Conservation (phyloP, 2,113 vertebrate species). For the Dipodomys stephensi region DNA sequence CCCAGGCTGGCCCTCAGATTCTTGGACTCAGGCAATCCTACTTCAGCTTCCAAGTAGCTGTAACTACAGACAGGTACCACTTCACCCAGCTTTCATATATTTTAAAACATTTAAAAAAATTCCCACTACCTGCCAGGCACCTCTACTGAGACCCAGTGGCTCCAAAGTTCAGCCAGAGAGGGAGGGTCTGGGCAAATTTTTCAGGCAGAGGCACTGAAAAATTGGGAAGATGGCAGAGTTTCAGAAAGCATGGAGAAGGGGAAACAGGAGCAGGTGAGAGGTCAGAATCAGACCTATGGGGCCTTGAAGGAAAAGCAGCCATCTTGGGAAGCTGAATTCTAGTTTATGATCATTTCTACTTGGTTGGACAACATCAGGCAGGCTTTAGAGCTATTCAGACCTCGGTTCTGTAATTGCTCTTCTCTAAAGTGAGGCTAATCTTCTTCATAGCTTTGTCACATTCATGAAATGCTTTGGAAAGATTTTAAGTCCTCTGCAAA, state of each 20-base stretch:
- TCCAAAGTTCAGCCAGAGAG: background rate
- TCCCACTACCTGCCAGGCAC: background rate
- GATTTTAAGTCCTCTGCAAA: slow-evolving; percentile 7
- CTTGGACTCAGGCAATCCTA: background rate
- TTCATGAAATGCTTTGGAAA: slow-evolving; percentile 17
- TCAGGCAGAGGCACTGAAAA: background rate
- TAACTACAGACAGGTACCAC: background rate
- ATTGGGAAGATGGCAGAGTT: background rate
- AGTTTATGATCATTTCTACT: slow-evolving; percentile 23
- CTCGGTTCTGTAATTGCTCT: background rate
- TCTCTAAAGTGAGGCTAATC: background rate
- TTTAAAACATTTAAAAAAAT: background rate
- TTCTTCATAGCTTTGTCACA: background rate
- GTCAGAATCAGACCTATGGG: background rate
- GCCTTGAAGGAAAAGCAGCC: background rate
- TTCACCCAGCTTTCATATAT: background rate
- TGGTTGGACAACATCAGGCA: slow-evolving; percentile 1
- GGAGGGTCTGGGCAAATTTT: background rate
- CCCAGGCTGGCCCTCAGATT: background rate
- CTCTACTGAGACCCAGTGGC: background rate
- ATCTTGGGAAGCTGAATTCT: background rate
- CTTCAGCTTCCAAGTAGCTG: background rate
- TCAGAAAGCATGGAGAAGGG: background rate
- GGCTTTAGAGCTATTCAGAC: slow-evolving; percentile 3
- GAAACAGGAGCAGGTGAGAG: background rate